Conservation (phyloP, 92 coral and sea anemone genomes). For the Porites rus region DNA sequence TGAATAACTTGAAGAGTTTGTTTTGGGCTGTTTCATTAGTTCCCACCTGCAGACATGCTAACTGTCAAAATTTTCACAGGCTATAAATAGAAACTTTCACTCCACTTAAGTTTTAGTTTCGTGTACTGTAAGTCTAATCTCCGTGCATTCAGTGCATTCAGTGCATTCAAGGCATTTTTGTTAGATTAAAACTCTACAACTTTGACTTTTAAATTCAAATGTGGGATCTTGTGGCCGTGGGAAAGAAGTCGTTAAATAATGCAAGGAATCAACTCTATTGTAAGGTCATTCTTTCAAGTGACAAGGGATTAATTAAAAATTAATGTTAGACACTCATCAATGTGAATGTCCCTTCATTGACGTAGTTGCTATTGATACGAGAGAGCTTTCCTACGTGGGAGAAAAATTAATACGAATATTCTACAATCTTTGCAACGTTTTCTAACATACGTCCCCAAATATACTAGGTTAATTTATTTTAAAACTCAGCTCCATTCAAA, state of each 20-base stretch:
- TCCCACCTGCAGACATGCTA: constrained; percentile 37
- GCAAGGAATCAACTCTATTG: constrained; percentile 8
- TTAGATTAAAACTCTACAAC: background rate
- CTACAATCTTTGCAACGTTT: background rate
- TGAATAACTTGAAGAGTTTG: background rate
- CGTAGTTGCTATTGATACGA: constrained; percentile 19
- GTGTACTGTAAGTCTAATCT: no score
- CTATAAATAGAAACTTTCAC: constrained; percentile 18
- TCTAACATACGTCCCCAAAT: background rate
- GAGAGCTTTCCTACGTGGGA: background rate
- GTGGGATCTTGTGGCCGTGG: constrained; percentile 7
- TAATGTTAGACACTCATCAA: background rate
- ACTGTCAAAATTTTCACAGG: background rate
- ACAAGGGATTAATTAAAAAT: constrained; percentile 28
- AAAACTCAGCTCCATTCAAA: no score
- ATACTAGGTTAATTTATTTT: background rate
- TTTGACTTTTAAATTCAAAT: background rate
- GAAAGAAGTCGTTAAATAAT: background rate
- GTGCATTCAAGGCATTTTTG: no score
- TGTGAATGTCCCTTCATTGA: background rate
- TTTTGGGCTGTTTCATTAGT: background rate
- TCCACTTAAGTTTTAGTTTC: no score
- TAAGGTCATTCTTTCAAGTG: background rate
- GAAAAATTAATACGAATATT: background rate
- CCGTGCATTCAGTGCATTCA: no score